These are phyloP conservation scores for Amphimedon queenslandica DNA, from an alignment of 37 sponge, comb jelly and placozoan genomes.

Conservation along the genomic window DNA sequence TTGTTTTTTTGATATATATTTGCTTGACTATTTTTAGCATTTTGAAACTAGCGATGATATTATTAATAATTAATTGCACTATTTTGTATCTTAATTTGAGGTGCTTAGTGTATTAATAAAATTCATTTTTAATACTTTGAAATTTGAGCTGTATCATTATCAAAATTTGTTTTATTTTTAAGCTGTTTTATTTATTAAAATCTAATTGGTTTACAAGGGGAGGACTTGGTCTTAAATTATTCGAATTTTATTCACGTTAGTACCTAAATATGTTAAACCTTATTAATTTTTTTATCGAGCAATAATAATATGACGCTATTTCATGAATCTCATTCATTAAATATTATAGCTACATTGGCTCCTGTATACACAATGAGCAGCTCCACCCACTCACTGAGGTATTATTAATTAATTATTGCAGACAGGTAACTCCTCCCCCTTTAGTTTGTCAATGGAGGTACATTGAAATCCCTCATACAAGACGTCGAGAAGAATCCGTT, in stretches of 20 bases:
- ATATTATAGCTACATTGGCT: constrained; percentile 79
- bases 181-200: too few species aligned
- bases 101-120: background rate
- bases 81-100: background rate
- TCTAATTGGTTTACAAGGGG: too few species aligned
- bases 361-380: constrained; percentile 75
- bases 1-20: background rate
- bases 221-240: too few species aligned
- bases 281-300: too few species aligned
- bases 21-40: background rate
- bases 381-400: constrained; percentile 87
- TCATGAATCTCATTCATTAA: too few species aligned
- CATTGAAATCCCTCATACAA: constrained; percentile 66
- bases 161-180: too few species aligned
- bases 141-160: too few species aligned
- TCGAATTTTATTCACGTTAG: too few species aligned
- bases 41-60: background rate
- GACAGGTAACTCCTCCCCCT: background rate
- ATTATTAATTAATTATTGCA: background rate
- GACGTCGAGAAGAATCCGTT: constrained; percentile 6
- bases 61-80: background rate
- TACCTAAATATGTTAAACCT: too few species aligned
- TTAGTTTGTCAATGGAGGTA: constrained; percentile 83
- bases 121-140: too few species aligned
- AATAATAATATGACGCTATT: too few species aligned